Conservation (phyloP, 2,888 invertebrate genomes). For the Euplagia quadripunctaria region DNA sequence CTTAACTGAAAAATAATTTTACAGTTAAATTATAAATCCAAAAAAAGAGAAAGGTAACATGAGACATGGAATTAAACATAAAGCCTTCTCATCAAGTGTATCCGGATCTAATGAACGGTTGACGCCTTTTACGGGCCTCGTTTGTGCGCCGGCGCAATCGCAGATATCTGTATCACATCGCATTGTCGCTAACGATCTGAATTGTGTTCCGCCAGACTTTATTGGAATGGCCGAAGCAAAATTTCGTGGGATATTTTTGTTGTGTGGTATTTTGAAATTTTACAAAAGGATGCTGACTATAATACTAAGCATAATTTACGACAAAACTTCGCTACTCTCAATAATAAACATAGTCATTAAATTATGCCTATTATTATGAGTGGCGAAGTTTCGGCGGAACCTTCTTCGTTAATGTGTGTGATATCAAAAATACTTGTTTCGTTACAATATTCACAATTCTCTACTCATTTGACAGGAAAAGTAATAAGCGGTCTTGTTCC, state of each 20-base stretch:
- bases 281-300: too few species aligned
- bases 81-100: constrained; percentile 61
- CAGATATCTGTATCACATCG: constrained; percentile 76
- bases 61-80: constrained; percentile 34
- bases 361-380: too few species aligned
- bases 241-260: constrained; percentile 24
- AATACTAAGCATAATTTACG: too few species aligned
- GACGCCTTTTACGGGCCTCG: constrained; percentile 74
- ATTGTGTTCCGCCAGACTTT: constrained; percentile 32
- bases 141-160: constrained; percentile 72
- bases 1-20: too few species aligned
- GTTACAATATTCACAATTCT: too few species aligned
- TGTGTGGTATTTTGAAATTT: background rate
- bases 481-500: background rate
- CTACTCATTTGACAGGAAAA: too few species aligned
- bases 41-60: constrained; percentile 5
- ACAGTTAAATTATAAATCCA: background rate
- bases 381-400: too few species aligned
- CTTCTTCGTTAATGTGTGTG: too few species aligned
- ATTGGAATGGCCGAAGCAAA: constrained; percentile 13
- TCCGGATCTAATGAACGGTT: constrained; percentile 67
- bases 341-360: too few species aligned
- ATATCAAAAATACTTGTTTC: too few species aligned
- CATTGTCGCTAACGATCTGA: constrained; percentile 74
- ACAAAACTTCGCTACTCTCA: too few species aligned